A percentile compares a stretch with the other conserved stretches of the same genome.
These are phyloP conservation scores for Oxygymnocypris stewartii DNA, from an alignment of 2,113 vertebrate species.

Conservation along the genomic window DNA sequence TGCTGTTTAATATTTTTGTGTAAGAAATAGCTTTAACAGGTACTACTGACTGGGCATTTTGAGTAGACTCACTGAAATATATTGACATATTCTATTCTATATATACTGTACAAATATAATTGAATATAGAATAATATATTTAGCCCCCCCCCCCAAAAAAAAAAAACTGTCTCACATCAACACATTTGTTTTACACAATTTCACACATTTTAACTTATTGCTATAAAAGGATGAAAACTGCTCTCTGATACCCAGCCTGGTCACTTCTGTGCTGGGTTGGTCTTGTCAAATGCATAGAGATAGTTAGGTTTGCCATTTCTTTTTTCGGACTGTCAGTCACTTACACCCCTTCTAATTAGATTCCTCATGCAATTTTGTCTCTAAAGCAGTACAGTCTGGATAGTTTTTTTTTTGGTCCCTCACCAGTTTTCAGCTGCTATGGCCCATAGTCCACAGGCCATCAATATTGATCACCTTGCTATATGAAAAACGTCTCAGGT, in stretches of 20 bases:
- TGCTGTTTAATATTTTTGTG: too few species aligned
- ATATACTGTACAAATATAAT: too few species aligned
- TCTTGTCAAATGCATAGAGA: slow-evolving; percentile 29
- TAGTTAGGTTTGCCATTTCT: slow-evolving; percentile 22
- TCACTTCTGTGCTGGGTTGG: slow-evolving; percentile 19
- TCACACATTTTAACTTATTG: background rate
- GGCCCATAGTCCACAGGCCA: background rate
- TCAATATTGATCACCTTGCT: background rate
- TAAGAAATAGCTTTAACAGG: too few species aligned
- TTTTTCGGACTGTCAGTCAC: slow-evolving; percentile 31
- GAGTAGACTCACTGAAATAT: too few species aligned
- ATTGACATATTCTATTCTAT: too few species aligned
- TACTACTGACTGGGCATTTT: too few species aligned
- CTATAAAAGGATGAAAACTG: background rate
- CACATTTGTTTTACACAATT: background rate
- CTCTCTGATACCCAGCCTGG: slow-evolving; percentile 39
- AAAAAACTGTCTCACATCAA: background rate
- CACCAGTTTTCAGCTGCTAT: background rate
- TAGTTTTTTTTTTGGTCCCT: slow-evolving; percentile 11
- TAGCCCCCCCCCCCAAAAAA: background rate
- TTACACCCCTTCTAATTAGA: slow-evolving; percentile 46
- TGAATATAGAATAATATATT: too few species aligned
- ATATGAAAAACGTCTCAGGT: too few species aligned
- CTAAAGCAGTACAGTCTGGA: slow-evolving; percentile 27
- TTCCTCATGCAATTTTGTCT: slow-evolving; percentile 38